Conservation (phyloP, 2,888 invertebrate genomes). For the Eupithecia dodoneata region DNA sequence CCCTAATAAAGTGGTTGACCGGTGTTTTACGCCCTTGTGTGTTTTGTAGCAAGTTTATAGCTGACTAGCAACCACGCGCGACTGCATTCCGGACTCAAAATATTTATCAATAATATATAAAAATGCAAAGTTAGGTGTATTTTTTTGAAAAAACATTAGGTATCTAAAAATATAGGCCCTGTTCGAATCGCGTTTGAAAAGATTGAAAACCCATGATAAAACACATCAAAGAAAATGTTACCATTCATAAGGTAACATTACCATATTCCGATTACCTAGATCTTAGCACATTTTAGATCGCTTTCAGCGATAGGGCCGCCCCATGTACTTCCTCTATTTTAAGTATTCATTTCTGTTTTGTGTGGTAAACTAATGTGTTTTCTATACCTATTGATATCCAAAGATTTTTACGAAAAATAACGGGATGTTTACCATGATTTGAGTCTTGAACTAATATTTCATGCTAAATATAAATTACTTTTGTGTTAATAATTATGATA, state of each 20-base stretch:
- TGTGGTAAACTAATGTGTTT: too few species aligned
- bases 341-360: too few species aligned
- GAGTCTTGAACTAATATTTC: too few species aligned
- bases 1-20: conserved; percentile 17
- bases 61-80: background rate
- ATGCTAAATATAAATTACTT: too few species aligned
- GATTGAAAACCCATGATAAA: background rate
- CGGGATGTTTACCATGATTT: too few species aligned
- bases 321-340: too few species aligned
- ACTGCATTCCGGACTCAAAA: background rate
- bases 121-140: too few species aligned
- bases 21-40: conserved; percentile 9
- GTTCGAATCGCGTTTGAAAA: background rate
- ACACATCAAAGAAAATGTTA: background rate
- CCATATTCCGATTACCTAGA: background rate
- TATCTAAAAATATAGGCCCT: background rate
- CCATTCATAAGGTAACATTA: background rate
- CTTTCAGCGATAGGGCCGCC: too few species aligned
- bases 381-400: too few species aligned
- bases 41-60: background rate
- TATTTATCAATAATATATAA: too few species aligned
- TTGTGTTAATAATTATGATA: too few species aligned
- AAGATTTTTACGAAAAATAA: too few species aligned
- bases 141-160: background rate
- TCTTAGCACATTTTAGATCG: background rate